Base-by-base conservation (phyloP, 2,888 invertebrate genomes). In the Nomada goodeniana region DNA sequence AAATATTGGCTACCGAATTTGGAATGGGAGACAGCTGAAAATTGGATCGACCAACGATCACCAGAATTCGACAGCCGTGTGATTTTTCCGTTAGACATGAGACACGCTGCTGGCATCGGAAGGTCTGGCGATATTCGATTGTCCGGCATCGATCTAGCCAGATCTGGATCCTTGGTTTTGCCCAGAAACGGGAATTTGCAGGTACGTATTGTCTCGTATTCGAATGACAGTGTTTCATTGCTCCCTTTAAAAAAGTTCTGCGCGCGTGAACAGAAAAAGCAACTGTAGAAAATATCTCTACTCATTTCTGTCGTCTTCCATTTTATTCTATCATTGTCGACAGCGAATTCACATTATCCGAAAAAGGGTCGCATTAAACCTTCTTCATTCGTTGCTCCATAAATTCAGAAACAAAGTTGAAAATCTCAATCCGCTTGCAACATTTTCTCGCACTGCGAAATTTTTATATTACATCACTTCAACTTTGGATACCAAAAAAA, bases 1-100 rank as follows among this genome's bases (percentile, higher is more conserved):
- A 93, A 92, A 67, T 76, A 85, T 57, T 93, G 93, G 93, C 82
- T 91, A 1, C 92, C 92, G 20, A 86, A 92, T 84, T 84, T 91
- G 50, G 92, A 93, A 68, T 93, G 93, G 93, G 80, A 80, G 59
- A 90, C 89, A 0, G 76, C 80, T 20, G 76, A 68, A 42, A 94
- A 94, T 82, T 93, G 93, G 93, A 26, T 85, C 10, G 86, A 84
- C 15, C 84, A 87, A 23, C 79, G 26, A 9, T 11, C 88, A 60
- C 93, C 93, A 3, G 85, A 89, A 71, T 64, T 77, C n/a, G 89
- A 90, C 72, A 90, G 88, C 73, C 88, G 81, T 15, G 86, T 93
- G 9, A 79, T 88, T 50, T 93, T 94, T 76, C 93, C 94, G 2
- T 64, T 89, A 65, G 90, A 91, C 57, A 90, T 89, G 71, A 81